These are phyloP conservation scores for Rhea pennata DNA, from an alignment of 2,113 vertebrate species.

Conservation along the genomic window DNA sequence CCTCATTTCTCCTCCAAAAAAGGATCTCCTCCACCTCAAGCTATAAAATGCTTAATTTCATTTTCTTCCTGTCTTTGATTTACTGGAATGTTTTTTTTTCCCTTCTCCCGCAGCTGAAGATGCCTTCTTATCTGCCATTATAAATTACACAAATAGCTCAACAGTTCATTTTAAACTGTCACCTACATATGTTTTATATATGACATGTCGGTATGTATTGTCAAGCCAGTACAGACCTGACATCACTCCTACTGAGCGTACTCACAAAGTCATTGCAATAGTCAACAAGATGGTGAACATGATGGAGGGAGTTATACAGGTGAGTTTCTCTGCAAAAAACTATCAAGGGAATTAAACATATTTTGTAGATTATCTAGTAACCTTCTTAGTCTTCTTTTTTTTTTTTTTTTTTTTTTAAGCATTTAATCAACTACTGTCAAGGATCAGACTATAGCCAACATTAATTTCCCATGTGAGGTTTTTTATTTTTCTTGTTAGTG, in stretches of 20 bases:
- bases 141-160: slow-evolving; percentile 98
- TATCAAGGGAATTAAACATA: not conserved
- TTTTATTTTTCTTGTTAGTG: not conserved
- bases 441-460: not conserved
- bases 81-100: not conserved
- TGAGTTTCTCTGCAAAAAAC: slow-evolving; percentile 72
- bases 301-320: slow-evolving; percentile 99
- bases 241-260: slow-evolving; percentile 89
- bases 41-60: not conserved
- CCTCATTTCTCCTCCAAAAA: not conserved
- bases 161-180: slow-evolving; percentile 98
- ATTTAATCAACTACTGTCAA: not conserved
- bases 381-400: not conserved
- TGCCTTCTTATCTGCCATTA: slow-evolving; percentile 95
- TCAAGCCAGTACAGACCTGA: slow-evolving; percentile 91
- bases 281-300: slow-evolving; percentile 99
- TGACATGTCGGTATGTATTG: slow-evolving; percentile 95
- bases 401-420: not conserved
- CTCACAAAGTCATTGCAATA: slow-evolving; percentile 95
- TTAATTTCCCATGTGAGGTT: not conserved
- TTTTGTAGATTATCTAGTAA: not conserved
- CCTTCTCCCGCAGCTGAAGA: slow-evolving; percentile 87
- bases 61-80: not conserved
- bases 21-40: not conserved
- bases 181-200: slow-evolving; percentile 94